Conservation (phyloP, 2,113 vertebrate species). For the Chlorodrepanis virens region DNA sequence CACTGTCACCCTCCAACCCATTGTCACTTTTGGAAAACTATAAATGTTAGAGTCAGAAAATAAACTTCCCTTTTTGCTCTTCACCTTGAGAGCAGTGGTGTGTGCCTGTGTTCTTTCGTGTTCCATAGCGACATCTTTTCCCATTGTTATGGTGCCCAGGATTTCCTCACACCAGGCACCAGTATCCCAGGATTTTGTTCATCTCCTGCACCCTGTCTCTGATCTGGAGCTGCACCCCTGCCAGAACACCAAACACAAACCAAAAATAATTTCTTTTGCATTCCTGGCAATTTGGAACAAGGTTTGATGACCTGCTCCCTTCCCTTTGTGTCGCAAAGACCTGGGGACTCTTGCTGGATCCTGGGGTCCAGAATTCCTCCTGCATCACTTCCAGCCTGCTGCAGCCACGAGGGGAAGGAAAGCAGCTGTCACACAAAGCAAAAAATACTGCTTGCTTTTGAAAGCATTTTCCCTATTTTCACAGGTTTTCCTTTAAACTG, state of each 20-base stretch:
- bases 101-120: no score
- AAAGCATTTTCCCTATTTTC: not conserved
- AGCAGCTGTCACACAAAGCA: not conserved
- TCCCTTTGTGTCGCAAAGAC: not conserved
- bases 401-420: not conserved
- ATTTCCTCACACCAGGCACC: not conserved
- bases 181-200: not conserved
- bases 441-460: not conserved
- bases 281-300: accelerated
- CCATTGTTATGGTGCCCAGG: not conserved
- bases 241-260: not conserved
- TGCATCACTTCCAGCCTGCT: not conserved
- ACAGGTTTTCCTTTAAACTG: not conserved
- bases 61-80: no score
- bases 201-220: not conserved
- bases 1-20: no score
- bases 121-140: not conserved
- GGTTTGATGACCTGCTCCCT: not conserved
- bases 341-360: not conserved
- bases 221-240: not conserved
- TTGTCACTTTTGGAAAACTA: no score
- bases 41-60: no score
- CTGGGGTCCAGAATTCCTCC: not conserved
- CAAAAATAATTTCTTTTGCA: not conserved
- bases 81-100: no score